These are phyloP conservation scores for Delichon dasypus DNA, from an alignment of 2,797 vertebrate species.

Conservation along the genomic window DNA sequence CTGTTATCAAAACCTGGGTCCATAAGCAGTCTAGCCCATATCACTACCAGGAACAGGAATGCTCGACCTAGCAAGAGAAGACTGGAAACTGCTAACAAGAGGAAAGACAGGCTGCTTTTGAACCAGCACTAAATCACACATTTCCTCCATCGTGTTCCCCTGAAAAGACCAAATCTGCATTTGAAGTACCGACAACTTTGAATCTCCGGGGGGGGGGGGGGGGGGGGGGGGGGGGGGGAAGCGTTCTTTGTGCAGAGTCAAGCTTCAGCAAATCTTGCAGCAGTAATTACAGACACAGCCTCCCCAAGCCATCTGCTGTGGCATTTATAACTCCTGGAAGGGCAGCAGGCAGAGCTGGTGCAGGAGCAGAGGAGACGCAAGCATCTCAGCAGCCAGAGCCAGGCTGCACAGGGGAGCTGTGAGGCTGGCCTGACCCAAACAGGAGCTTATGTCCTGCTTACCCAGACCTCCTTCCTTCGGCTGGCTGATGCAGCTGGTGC, in stretches of 20 bases:
- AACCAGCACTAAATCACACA: not conserved
- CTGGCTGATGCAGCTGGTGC: not conserved
- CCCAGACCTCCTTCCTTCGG: not conserved
- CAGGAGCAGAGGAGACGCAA: not conserved
- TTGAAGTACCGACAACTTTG: not conserved
- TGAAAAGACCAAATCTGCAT: conserved; percentile 50
- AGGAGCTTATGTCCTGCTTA: not conserved
- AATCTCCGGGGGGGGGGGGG: not conserved
- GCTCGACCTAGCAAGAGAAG: not conserved
- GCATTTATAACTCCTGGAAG: conserved; percentile 52
- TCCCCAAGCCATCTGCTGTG: conserved; percentile 59
- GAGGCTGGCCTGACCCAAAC: not conserved
- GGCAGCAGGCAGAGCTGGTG: conserved; percentile 22
- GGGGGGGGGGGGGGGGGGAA: not conserved
- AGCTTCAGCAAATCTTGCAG: conserved; percentile 20
- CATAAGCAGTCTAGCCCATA: not conserved
- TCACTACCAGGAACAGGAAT: not conserved
- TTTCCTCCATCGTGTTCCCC: not conserved
- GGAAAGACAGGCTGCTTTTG: not conserved
- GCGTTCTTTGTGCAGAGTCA: not conserved
- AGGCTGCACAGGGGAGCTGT: not conserved
- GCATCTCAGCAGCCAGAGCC: not conserved
- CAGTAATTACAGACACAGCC: conserved; percentile 37
- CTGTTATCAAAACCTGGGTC: not conserved
- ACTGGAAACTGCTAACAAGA: not conserved